Evolutionary conservation across 2,113 vertebrate genomes (phyloP).

Genomic region (Siphamia tubifer): DNA sequence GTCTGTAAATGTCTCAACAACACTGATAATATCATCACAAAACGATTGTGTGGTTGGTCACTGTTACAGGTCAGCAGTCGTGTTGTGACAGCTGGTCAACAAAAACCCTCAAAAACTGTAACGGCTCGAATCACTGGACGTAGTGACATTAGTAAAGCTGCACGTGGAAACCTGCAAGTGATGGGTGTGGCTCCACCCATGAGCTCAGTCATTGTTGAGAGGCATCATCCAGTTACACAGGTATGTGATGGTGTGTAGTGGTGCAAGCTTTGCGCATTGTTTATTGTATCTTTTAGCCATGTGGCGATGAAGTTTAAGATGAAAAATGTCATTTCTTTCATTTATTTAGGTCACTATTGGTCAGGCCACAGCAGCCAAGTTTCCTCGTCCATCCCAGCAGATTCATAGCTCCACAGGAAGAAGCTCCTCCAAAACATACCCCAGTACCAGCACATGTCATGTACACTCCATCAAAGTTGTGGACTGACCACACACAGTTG

Average conservation of each 20-base stretch:
- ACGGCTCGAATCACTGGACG: conserved; percentile 89
- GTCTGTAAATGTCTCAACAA: too few relatives aligned
- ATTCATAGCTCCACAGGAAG: conserved; percentile 61
- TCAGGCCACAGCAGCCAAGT: conserved; percentile 90
- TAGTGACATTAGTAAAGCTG: conserved; percentile 76
- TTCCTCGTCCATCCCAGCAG: conserved; percentile 83
- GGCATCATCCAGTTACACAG: conserved; percentile 92
- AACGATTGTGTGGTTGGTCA: not conserved
- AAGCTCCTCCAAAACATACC: conserved; percentile 76
- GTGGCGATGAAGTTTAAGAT: not conserved
- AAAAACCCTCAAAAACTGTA: conserved; percentile 90
- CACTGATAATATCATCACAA: too few relatives aligned
- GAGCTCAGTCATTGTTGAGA: conserved; percentile 91
- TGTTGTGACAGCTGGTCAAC: conserved; percentile 85
- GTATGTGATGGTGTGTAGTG: conserved; percentile 61
- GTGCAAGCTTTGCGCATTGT: too few relatives aligned
- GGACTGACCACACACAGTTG: conserved; percentile 78
- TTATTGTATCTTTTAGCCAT: not conserved
- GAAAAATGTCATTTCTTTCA: not conserved
- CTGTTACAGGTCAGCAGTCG: conserved; percentile 78
- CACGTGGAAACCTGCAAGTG: conserved; percentile 81
- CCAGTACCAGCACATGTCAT: conserved; percentile 63
- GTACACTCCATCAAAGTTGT: conserved; percentile 92
- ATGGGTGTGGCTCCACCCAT: conserved; percentile 90
- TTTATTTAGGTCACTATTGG: conserved; percentile 87